These are phyloP conservation scores for Zaprionus vittiger DNA, from an alignment of 1,140 invertebrate genomes.

Conservation along the genomic window DNA sequence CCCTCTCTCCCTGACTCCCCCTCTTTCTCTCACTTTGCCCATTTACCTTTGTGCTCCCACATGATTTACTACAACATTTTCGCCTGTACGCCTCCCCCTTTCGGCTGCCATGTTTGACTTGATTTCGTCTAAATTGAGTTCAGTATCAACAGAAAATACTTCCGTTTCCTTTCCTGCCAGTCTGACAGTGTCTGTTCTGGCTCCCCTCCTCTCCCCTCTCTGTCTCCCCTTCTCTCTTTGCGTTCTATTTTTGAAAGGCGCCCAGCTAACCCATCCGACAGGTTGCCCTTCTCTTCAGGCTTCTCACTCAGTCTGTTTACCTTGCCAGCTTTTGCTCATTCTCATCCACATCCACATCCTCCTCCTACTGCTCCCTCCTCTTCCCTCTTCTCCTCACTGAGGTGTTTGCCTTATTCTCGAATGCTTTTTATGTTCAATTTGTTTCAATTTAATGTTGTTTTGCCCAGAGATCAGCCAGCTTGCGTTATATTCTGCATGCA, in stretches of 20 bases:
- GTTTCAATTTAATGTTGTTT: constrained; percentile 83
- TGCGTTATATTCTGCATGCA: constrained; percentile 76
- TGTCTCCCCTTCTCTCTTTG: constrained; percentile 43
- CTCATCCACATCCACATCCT: constrained; percentile 36
- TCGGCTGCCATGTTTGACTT: constrained; percentile 78
- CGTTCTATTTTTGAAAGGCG: constrained; percentile 40
- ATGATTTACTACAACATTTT: constrained; percentile 78
- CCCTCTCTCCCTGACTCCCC: not conserved
- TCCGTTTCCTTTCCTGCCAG: constrained; percentile 68
- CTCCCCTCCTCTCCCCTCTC: not conserved
- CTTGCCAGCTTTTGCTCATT: constrained; percentile 65
- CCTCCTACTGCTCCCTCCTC: constrained; percentile 15
- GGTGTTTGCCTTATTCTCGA: constrained; percentile 81
- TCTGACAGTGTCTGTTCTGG: constrained; percentile 39
- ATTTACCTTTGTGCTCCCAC: constrained; percentile 72
- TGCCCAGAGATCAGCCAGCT: constrained; percentile 70
- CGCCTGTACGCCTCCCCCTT: constrained; percentile 23
- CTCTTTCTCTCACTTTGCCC: constrained; percentile 11
- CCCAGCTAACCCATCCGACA: constrained; percentile 44
- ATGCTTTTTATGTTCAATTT: constrained; percentile 83
- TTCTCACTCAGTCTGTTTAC: constrained; percentile 60
- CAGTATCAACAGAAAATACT: constrained; percentile 83
- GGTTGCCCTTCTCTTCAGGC: constrained; percentile 28
- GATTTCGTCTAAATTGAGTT: constrained; percentile 83
- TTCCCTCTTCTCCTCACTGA: constrained; percentile 36